Conservation (phyloP, 2,888 invertebrate species). For the Nebria brevicollis region DNA sequence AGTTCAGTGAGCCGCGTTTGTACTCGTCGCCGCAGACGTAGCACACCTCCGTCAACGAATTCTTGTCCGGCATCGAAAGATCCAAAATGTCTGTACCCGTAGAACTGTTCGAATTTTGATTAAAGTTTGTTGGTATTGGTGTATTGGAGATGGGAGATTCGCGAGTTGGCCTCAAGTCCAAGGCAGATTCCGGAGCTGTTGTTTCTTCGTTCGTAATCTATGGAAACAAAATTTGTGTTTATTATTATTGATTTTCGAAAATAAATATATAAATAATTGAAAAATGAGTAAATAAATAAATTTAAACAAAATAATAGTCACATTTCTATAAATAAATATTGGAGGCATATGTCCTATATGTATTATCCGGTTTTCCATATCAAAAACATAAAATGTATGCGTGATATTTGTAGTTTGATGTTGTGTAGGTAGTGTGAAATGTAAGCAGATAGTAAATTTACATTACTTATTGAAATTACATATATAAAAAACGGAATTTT, state of each 20-base stretch:
- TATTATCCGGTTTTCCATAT: too few species aligned
- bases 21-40: constrained; percentile 92
- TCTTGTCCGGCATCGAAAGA: constrained; percentile 92
- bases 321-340: too few species aligned
- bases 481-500: too few species aligned
- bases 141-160: constrained; percentile 57
- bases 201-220: constrained; percentile 48
- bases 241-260: background rate
- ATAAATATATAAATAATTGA: too few species aligned
- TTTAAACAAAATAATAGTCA: background rate
- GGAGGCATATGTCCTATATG: too few species aligned
- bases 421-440: too few species aligned
- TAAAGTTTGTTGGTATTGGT: constrained; percentile 58
- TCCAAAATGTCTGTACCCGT: constrained; percentile 87
- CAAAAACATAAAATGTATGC: too few species aligned
- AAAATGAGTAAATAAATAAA: background rate
- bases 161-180: constrained; percentile 68
- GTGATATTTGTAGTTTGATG: too few species aligned
- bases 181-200: constrained; percentile 59
- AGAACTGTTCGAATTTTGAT: constrained; percentile 63
- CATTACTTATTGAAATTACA: too few species aligned
- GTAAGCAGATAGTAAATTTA: too few species aligned
- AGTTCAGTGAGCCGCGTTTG: constrained; percentile 81
- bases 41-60: constrained; percentile 88
- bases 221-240: constrained; percentile 24